Percentiles rank a stretch among this genome's conserved stretches.
These are phyloP conservation scores for Drosophila kepulauana DNA, from an alignment of 1,140 invertebrate species.

Conservation along the genomic window DNA sequence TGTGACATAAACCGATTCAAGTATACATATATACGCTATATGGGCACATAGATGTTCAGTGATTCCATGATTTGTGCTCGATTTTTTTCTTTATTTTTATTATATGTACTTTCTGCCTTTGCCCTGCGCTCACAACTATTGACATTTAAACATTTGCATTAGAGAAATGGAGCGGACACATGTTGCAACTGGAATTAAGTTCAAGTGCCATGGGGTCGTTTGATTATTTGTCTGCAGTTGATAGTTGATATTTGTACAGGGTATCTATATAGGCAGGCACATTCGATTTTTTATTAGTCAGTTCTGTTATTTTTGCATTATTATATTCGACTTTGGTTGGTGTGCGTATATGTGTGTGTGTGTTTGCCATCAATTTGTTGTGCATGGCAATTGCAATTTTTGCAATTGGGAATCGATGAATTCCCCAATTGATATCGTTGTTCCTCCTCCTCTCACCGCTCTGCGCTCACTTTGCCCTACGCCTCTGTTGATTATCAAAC, in stretches of 20 bases:
- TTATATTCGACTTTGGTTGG: not conserved
- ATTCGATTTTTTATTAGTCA: not conserved
- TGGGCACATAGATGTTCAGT: not conserved
- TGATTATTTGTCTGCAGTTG: not conserved
- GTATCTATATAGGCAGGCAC: not conserved
- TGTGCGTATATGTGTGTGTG: not conserved
- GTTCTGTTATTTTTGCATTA: not conserved
- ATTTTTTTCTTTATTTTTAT: not conserved
- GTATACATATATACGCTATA: not conserved
- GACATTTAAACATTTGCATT: constrained; percentile 21
- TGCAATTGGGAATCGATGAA: constrained; percentile 21
- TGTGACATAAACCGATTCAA: not conserved
- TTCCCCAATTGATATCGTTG: not conserved
- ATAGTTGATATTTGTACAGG: not conserved
- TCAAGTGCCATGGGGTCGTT: not conserved
- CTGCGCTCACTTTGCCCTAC: too few species aligned
- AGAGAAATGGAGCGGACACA: constrained; percentile 16
- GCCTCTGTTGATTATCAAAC: constrained; percentile 6
- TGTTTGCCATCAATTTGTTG: constrained; percentile 30
- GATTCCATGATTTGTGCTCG: constrained; percentile 19
- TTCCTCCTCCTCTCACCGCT: not conserved
- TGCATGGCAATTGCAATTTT: constrained; percentile 38
- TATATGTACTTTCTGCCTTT: not conserved
- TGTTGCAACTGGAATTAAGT: constrained; percentile 5
- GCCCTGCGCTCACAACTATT: not conserved